Conservation (phyloP, 30 jellyfish, hydroid and myxozoan species). For the Aurelia sp. region DNA sequence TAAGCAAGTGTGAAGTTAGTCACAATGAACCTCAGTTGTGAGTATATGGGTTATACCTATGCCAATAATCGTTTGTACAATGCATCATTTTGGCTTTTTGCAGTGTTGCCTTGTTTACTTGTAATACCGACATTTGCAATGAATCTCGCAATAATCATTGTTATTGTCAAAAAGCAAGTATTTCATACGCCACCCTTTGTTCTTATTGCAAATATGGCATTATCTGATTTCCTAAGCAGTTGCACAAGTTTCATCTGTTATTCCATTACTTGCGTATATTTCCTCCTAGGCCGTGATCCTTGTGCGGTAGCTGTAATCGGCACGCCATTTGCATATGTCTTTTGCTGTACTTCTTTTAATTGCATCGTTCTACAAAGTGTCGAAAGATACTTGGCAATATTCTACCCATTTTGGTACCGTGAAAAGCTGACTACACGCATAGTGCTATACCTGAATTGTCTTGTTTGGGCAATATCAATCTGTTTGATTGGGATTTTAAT, state of each 20-base stretch:
- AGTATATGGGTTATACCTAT: conserved; percentile 44
- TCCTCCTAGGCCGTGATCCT: conserved; percentile 39
- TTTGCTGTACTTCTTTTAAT: conserved; percentile 29
- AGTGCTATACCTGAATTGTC: neutral
- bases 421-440: neutral
- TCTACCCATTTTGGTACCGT: conserved; percentile 23
- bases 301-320: conserved; percentile 59
- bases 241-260: conserved; percentile 31
- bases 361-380: conserved; percentile 1
- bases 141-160: conserved; percentile 17
- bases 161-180: conserved; percentile 18
- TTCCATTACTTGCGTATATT: conserved; percentile 22
- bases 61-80: neutral
- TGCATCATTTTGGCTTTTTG: neutral
- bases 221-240: conserved; percentile 56
- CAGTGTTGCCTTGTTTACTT: conserved; percentile 11
- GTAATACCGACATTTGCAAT: conserved; percentile 25
- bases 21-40: conserved; percentile 45
- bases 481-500: neutral
- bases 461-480: neutral
- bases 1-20: too few relatives aligned
- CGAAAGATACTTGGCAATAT: conserved; percentile 13
- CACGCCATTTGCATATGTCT: conserved; percentile 40
- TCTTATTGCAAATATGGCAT: conserved; percentile 43
- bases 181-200: conserved; percentile 45